phyloP scores from a whole-genome alignment of 2,888 invertebrate species.

The Cenopis cana region DNA sequence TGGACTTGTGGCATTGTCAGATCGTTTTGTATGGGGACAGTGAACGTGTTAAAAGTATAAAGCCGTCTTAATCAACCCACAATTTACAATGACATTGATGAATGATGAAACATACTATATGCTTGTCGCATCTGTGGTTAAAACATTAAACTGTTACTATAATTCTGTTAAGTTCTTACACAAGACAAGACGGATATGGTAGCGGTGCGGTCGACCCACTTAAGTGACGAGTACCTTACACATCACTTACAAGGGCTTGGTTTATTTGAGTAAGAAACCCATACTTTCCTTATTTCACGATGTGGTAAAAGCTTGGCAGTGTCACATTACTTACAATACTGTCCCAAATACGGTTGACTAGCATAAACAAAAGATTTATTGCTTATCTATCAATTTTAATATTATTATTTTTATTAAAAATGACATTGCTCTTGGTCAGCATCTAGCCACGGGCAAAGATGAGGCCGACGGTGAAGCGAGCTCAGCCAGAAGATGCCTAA shows the following conservation, averaged over 20 bases:
- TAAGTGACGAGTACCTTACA: background rate
- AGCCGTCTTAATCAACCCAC: too few relatives aligned
- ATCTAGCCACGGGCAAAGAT: too few relatives aligned
- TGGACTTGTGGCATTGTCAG: too few relatives aligned
- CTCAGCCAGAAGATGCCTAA: too few relatives aligned
- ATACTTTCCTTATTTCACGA: slow-evolving; percentile 2
- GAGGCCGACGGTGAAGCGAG: too few relatives aligned
- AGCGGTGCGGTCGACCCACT: slow-evolving; percentile 16
- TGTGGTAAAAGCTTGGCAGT: slow-evolving; percentile 16
- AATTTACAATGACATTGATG: background rate
- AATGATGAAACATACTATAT: background rate
- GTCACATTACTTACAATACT: background rate
- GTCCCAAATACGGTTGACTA: background rate
- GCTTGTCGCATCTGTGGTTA: slow-evolving; percentile 10
- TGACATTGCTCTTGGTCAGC: too few relatives aligned
- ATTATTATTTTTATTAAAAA: too few relatives aligned
- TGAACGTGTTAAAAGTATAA: too few relatives aligned
- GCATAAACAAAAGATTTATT: background rate
- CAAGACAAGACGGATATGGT: slow-evolving; percentile 24
- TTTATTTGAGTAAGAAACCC: slow-evolving; percentile 12
- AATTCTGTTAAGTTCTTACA: slow-evolving; percentile 13
- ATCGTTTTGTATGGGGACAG: too few relatives aligned
- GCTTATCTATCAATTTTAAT: too few relatives aligned
- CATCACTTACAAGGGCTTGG: slow-evolving; percentile 19
- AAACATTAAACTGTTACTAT: slow-evolving; percentile 21